Evolutionary conservation across 2,797 vertebrate species (phyloP).

Genomic region (Sphenodon punctatus): DNA sequence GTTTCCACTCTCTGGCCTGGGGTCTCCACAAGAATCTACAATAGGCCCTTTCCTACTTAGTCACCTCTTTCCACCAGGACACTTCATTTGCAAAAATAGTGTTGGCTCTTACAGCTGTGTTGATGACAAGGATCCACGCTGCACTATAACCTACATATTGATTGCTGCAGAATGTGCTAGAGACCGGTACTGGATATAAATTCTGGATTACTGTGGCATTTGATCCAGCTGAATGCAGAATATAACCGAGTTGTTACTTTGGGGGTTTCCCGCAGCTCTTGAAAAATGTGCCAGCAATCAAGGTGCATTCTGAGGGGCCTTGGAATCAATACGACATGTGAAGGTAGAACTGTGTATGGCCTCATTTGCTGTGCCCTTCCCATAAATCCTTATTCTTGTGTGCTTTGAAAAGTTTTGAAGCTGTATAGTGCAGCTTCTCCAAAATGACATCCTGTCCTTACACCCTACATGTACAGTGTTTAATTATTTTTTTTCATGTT

Average conservation of each 20-base stretch:
- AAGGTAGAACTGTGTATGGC: background rate
- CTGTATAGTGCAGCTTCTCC: background rate
- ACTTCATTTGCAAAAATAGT: background rate
- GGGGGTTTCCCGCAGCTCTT: accelerated
- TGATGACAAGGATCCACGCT: background rate
- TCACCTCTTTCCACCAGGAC: background rate
- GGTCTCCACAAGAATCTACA: background rate
- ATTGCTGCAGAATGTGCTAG: background rate
- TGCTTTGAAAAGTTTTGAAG: background rate
- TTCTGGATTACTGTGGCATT: background rate
- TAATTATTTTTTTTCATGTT: background rate
- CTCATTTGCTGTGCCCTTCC: background rate
- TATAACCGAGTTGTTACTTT: background rate
- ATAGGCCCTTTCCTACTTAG: background rate
- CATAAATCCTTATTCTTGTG: background rate
- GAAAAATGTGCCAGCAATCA: background rate
- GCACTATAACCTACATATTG: accelerated
- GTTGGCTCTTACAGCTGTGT: background rate
- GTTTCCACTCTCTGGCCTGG: background rate
- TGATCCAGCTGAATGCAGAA: background rate
- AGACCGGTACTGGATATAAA: background rate
- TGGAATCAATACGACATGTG: background rate
- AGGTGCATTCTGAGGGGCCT: background rate
- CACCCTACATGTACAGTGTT: background rate
- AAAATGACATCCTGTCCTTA: background rate